Evolutionary conservation across 2,113 vertebrate species (phyloP), one percentile per base, ranked within the genome.

Genomic region (Myocastor coypus): DNA sequence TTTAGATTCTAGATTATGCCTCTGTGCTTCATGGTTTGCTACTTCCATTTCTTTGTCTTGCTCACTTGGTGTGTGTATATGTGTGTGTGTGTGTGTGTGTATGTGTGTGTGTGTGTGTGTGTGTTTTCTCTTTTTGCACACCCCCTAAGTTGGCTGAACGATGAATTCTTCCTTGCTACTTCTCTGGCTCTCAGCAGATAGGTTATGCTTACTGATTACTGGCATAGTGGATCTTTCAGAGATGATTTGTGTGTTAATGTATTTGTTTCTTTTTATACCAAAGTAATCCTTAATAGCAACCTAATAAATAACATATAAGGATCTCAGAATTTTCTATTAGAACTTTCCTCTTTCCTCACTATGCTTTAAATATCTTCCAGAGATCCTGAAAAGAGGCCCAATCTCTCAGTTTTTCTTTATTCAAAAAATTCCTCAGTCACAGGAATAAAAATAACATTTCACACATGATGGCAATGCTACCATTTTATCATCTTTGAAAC

Each of bases 401-500:
- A 89, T 68, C 26, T 66, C 91, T 93, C 78, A 78, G 66, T 69
- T 81, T 69, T 57, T 97, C 42, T 92, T 92, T 28, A 92, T 71
- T 81, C 3, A 83, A 80, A 96, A 95, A 96, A 30, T 52, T 26
- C 78, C 28, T 71, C 68, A 26, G 81, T 94, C 91, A 83, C 55
- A 92, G 86, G 16, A 78, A 89, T 59, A 91, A 97, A 88, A 61
- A 89, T 61, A 87, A 97, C 89, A 34, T 87, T 37, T 42, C 61
- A 40, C 37, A 50, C 68, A 84, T 73, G 86, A 89, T 89, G 93
- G 59, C 61, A 88, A 94, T 92, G 95, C 46, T 55, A 63, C 46
- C 11, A 24, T 87, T 97, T 93, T 94, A 84, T 96, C 93, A 28
- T 64, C 46, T 87, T 96, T 89, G 69, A 63, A 97, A 94, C 78